A percentile compares a stretch with the other conserved stretches of the same genome.
Conservation (phyloP, 2,888 invertebrate genomes). For the Pogonocherus hispidulus region DNA sequence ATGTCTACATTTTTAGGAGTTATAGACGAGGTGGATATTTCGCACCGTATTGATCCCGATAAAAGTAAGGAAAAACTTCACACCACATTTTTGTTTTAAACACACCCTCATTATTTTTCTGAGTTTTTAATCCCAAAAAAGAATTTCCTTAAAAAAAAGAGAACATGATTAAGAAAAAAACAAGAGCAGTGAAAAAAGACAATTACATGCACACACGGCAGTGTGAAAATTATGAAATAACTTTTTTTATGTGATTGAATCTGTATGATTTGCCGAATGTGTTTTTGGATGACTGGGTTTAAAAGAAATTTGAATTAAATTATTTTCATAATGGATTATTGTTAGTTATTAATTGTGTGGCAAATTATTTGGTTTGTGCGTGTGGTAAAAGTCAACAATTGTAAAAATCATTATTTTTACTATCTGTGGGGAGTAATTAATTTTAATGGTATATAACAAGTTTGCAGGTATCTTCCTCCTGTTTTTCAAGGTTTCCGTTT, state of each 20-base stretch:
- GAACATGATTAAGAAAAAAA: conserved; percentile 21
- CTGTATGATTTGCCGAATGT: not conserved
- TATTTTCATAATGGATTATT: conserved; percentile 6
- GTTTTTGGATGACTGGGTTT: conserved; percentile 9
- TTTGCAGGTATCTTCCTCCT: conserved; percentile 63
- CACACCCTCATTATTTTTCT: conserved; percentile 44
- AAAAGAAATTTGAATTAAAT: conserved; percentile 4
- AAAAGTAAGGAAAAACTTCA: conserved; percentile 54
- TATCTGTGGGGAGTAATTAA: conserved; percentile 38
- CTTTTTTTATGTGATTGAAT: conserved; percentile 10
- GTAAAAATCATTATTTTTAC: conserved; percentile 20
- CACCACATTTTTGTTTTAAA: conserved; percentile 62
- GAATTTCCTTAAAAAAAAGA: conserved; percentile 23
- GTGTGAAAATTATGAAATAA: conserved; percentile 1
- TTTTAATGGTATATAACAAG: conserved; percentile 55
- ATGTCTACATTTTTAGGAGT: conserved; percentile 75
- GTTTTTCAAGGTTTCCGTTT: conserved; percentile 60
- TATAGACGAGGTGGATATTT: conserved; percentile 80
- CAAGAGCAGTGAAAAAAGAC: conserved; percentile 20
- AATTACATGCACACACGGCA: not conserved
- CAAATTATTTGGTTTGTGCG: conserved; percentile 8
- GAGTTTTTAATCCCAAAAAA: conserved; percentile 17
- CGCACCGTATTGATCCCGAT: conserved; percentile 75
- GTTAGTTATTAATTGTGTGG: conserved; percentile 12
- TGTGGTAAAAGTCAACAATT: conserved; percentile 10